Evolutionary conservation across 2,888 invertebrate genomes (phyloP).

Genomic region (Imbricaverruca yamaguchii): DNA sequence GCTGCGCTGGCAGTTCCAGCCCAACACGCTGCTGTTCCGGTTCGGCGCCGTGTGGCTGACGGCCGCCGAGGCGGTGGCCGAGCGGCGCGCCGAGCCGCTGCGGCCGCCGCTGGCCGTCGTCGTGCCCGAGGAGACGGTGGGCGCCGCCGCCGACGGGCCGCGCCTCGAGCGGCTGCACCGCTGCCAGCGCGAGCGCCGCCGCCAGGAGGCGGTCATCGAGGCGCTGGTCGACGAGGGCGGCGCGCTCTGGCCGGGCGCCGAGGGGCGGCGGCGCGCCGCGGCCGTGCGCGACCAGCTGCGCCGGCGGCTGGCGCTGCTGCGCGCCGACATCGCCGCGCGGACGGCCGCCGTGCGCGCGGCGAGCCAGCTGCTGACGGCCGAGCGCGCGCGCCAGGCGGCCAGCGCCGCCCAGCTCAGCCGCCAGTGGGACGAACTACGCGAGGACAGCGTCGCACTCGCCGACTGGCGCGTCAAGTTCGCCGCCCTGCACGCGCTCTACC

Average conservation of each 20-base stretch:
- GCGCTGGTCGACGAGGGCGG: background rate
- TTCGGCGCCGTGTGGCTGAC: conserved; percentile 7
- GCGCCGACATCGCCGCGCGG: background rate
- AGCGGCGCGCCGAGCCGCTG: background rate
- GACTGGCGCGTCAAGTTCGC: conserved; percentile 3
- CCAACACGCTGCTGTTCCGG: conserved; percentile 26
- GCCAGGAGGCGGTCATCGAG: background rate
- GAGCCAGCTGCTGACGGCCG: background rate
- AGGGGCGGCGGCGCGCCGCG: background rate
- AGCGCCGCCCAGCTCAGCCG: background rate
- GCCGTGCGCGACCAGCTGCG: background rate
- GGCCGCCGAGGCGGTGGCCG: background rate
- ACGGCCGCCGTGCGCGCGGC: background rate
- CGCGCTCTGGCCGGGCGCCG: background rate
- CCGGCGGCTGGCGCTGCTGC: conserved; percentile 12
- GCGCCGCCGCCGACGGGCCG: background rate
- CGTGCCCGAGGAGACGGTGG: conserved; percentile 1
- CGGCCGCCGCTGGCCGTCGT: background rate
- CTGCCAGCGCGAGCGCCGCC: conserved; percentile 15
- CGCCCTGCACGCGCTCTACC: conserved; percentile 22
- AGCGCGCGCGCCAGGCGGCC: conserved; percentile 4
- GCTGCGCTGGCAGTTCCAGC: conserved; percentile 1
- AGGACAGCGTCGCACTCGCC: conserved; percentile 10
- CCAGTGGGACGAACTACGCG: conserved; percentile 18
- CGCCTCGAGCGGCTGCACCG: conserved; percentile 19